A percentile compares a stretch with the other conserved stretches of the same genome.
phyloP scores from a whole-genome alignment of 2,888 invertebrate genomes.

The Cataglyphis cursor region DNA sequence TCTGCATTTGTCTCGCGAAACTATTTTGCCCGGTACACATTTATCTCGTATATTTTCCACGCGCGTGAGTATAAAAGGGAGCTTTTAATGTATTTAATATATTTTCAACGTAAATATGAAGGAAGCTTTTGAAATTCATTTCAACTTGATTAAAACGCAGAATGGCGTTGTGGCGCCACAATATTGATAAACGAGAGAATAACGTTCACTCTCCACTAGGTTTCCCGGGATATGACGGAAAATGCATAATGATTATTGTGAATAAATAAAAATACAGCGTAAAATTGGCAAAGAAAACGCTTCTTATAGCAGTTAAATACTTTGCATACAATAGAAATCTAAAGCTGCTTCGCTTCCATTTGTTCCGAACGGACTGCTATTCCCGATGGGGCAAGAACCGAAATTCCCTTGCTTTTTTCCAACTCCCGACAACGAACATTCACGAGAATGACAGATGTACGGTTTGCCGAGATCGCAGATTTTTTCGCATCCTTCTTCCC shows the following conservation, averaged over 20 bases:
- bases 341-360: slow-evolving; percentile 56
- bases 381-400: slow-evolving; percentile 41
- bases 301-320: slow-evolving; percentile 39
- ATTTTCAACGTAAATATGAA: slow-evolving; percentile 39
- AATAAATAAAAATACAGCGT: slow-evolving; percentile 4
- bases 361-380: slow-evolving; percentile 50
- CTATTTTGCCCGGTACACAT: slow-evolving; percentile 4
- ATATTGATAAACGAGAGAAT: slow-evolving; percentile 34
- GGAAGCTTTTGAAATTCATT: slow-evolving; percentile 44
- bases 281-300: slow-evolving; percentile 34
- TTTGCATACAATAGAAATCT: slow-evolving; percentile 52
- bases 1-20: slow-evolving; percentile 8
- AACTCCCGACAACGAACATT: slow-evolving; percentile 38
- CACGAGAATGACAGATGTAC: slow-evolving; percentile 51
- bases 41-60: slow-evolving; percentile 25
- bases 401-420: slow-evolving; percentile 33
- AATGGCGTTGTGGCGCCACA: neutral
- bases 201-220: neutral
- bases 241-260: neutral
- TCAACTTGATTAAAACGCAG: slow-evolving; percentile 42
- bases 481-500: slow-evolving; percentile 24
- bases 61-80: neutral
- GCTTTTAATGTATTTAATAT: slow-evolving; percentile 31
- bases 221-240: neutral
- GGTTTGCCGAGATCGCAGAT: slow-evolving; percentile 50